Evolutionary conservation across 2,888 invertebrate genomes (phyloP), one percentile per base, ranked within the genome.

Genomic region (Blomia tropicalis): DNA sequence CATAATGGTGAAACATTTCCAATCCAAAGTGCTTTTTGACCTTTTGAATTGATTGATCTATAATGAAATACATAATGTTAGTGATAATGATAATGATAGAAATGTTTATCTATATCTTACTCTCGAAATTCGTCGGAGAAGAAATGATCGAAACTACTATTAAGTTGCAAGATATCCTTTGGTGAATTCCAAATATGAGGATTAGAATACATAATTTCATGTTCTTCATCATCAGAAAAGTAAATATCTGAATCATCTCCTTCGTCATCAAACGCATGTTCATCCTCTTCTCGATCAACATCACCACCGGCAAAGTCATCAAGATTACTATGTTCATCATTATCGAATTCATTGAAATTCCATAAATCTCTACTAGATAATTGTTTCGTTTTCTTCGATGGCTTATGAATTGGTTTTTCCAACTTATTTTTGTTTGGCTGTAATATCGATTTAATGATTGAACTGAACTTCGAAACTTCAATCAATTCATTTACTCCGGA

Each of bases 1-100:
- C 76, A 75, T 68, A 73, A 72, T 30, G 74, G 74, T 67, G 75
- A 71, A 67, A 77, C 75, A 71, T 77, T 77, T 44, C 77, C 77
- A 32, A 77, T 74, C 77, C 77, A 77, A 56, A 77, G 69, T n/a
- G 76, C 76, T 59, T 74, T 74, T 58, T 75, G 70, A 32, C 76
- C 75, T 68, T 75, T 73, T 29, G 76, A 75, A 70, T 76, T 77
- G 58, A 70, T 70, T 23, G 74, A 74, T 64, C 76, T 76, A 70
- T 19, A 70, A 70, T 53, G 65, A 44, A 59, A 23, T 36, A 41
- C 22, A 31, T 60, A 64, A 62, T n/a, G 25, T 5, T 11, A 5
- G 7, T 5, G n/a, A 43, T 11, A 19, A 43, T 14, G 22, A 11
- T 22, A 36, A 36, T 7, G 7, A 36, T 11, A 36, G 36, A 7